phyloP scores from a whole-genome alignment of 2,888 invertebrate genomes.

The Heteromurus nitidus region DNA sequence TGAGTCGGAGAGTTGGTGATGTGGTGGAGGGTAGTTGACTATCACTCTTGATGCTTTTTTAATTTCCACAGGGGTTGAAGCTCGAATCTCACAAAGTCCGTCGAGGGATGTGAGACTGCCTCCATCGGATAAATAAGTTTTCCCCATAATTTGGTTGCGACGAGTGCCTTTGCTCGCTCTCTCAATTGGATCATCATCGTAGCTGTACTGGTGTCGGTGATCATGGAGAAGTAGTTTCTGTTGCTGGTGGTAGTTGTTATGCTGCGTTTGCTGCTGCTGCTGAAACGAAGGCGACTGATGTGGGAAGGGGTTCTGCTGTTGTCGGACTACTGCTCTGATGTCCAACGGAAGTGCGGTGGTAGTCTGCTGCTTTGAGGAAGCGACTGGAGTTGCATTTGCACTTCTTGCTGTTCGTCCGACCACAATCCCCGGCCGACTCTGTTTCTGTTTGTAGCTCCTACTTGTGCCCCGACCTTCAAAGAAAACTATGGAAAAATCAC shows the following conservation, averaged over 20 bases:
- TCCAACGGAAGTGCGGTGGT: constrained; percentile 49
- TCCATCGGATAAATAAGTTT: constrained; percentile 67
- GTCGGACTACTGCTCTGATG: constrained; percentile 2
- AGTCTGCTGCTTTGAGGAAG: constrained; percentile 50
- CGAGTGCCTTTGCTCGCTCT: constrained; percentile 18
- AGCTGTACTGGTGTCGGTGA: constrained; percentile 15
- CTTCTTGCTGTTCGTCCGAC: constrained; percentile 54
- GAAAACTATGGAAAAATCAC: constrained; percentile 61
- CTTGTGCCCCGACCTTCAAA: constrained; percentile 52
- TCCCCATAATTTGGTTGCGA: constrained; percentile 62
- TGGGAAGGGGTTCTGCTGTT: constrained; percentile 33
- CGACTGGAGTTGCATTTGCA: constrained; percentile 61
- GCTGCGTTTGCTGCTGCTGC: constrained; percentile 17
- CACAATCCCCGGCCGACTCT: no score
- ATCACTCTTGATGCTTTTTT: constrained; percentile 72
- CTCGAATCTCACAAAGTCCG: constrained; percentile 66
- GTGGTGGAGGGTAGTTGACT: constrained; percentile 69
- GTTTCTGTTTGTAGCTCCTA: constrained; percentile 57
- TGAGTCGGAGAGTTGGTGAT: constrained; percentile 61
- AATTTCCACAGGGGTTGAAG: constrained; percentile 73
- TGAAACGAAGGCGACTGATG: no score
- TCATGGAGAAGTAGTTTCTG: not conserved
- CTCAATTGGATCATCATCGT: constrained; percentile 53
- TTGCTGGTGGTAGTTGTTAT: not conserved
- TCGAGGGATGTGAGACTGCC: constrained; percentile 59